Conservation (phyloP, 1,140 invertebrate species). For the Andricus grossulariae region DNA sequence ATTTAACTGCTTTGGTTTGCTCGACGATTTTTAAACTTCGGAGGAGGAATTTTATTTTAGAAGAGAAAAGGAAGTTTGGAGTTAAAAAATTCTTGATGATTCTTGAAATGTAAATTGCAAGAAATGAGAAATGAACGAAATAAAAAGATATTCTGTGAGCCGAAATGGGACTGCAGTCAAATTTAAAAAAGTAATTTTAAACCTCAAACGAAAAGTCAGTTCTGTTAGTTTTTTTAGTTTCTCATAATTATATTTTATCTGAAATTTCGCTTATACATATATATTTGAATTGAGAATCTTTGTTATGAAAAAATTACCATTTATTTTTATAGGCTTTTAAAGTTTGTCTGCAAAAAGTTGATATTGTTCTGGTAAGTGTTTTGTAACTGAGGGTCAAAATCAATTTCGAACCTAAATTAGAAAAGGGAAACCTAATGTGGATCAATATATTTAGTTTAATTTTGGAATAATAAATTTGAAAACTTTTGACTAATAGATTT, state of each 20-base stretch:
- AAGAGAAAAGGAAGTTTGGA: neutral
- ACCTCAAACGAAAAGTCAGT: neutral
- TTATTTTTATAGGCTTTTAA: too few relatives aligned
- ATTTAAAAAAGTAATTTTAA: neutral
- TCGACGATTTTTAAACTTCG: neutral
- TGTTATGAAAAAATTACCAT: too few relatives aligned
- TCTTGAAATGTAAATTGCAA: conserved; percentile 5
- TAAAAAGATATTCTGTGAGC: neutral
- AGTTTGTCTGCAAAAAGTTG: too few relatives aligned
- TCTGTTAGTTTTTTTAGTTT: neutral
- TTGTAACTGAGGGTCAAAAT: too few relatives aligned
- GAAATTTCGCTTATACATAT: too few relatives aligned
- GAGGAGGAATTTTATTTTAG: neutral
- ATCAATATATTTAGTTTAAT: too few relatives aligned
- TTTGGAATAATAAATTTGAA: too few relatives aligned
- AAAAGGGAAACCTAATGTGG: too few relatives aligned
- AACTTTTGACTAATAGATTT: too few relatives aligned
- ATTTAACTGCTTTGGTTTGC: neutral
- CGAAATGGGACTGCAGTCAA: neutral
- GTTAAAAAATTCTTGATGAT: neutral
- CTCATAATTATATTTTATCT: neutral
- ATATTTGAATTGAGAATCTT: too few relatives aligned
- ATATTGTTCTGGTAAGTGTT: too few relatives aligned
- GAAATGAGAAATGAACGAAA: neutral
- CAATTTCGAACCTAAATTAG: too few relatives aligned